A percentile compares a stretch with the other conserved stretches of the same genome.
phyloP scores from a whole-genome alignment of 2,888 invertebrate species.

The Scaptomyza polygonia region DNA sequence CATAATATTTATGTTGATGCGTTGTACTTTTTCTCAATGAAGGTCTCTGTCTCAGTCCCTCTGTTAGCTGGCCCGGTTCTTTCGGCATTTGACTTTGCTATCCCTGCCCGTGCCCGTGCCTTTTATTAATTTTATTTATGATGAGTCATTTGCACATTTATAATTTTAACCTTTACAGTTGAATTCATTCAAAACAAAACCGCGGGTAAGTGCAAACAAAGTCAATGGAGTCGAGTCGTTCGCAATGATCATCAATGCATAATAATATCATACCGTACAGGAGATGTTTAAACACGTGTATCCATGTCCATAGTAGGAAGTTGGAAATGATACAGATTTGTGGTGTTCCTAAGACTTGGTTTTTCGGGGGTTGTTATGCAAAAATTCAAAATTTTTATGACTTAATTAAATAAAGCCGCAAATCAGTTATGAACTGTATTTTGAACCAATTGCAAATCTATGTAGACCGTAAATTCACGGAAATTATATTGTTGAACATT shows the following conservation, averaged over 20 bases:
- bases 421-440: neutral
- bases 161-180: conserved; percentile 83
- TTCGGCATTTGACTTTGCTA: conserved; percentile 31
- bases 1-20: conserved; percentile 84
- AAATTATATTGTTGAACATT: no score
- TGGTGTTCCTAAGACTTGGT: neutral
- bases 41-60: conserved; percentile 47
- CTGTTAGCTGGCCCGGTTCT: conserved; percentile 20
- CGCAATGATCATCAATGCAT: conserved; percentile 30
- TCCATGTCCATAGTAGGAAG: conserved; percentile 13
- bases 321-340: conserved; percentile 20
- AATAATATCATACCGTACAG: conserved; percentile 28
- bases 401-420: conserved; percentile 5
- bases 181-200: conserved; percentile 79
- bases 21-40: conserved; percentile 83
- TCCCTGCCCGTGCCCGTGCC: conserved; percentile 57
- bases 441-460: no score
- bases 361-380: neutral
- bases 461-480: no score
- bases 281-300: conserved; percentile 23
- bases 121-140: conserved; percentile 84
- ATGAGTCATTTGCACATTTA: conserved; percentile 84
- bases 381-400: conserved; percentile 7
- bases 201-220: conserved; percentile 37
- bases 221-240: conserved; percentile 37